Conservation (phyloP, 1,140 invertebrate species). For the Ganaspis sp. region DNA sequence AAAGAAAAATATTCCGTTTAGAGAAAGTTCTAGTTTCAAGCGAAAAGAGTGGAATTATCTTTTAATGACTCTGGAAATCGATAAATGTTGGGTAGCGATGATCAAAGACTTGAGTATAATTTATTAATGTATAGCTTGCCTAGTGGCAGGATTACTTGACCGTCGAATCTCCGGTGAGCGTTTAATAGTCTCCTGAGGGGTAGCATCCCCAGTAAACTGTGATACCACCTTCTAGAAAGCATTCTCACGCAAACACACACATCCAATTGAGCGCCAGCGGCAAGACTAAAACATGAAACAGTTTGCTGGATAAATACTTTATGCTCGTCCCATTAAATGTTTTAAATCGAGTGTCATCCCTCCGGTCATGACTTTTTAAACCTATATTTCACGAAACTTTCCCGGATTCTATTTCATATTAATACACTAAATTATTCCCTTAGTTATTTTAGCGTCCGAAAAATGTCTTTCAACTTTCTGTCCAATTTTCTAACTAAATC, state of each 20-base stretch:
- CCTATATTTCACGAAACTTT: conserved; percentile 41
- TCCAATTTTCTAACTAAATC: no score
- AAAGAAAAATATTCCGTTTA: background rate
- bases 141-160: conserved; percentile 57
- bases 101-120: background rate
- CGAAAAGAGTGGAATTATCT: background rate
- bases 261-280: conserved; percentile 7
- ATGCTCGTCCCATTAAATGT: conserved; percentile 45
- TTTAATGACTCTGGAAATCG: conserved; percentile 14
- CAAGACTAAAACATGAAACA: conserved; percentile 36
- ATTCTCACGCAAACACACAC: conserved; percentile 16
- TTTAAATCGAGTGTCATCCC: conserved; percentile 46
- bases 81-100: conserved; percentile 20
- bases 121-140: conserved; percentile 36
- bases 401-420: background rate
- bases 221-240: conserved; percentile 50
- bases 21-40: background rate
- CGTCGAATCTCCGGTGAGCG: conserved; percentile 54
- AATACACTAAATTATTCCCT: background rate
- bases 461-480: background rate
- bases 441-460: background rate
- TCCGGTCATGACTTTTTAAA: conserved; percentile 46
- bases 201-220: conserved; percentile 49
- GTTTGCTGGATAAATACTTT: conserved; percentile 49
- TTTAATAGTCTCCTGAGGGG: conserved; percentile 59